Evolutionary conservation across 2,113 vertebrate genomes (phyloP), one percentile per base, ranked within the genome.

Genomic region (Thomomys bottae): DNA sequence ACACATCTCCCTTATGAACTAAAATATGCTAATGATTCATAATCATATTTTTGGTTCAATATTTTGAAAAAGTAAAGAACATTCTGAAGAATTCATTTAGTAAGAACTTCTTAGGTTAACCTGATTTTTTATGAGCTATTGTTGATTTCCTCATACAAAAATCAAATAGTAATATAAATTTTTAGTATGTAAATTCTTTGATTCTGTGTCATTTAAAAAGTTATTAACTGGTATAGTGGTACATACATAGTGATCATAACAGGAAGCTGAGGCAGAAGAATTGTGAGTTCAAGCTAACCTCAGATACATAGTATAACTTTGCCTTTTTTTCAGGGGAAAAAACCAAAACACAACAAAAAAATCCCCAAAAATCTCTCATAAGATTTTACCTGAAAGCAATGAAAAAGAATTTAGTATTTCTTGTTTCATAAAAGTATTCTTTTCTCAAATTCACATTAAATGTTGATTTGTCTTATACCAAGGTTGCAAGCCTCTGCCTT

Each of bases 61-160:
- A 86, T 88, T 90, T 92, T 78, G 45, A 91, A 79, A 45, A 79
- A 84, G 32, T 30, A 86, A 92, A 59, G 61, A 73, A 36, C 67
- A 76, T 71, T n/a, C 21, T 73, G 42, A 93, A 68, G 72, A 84
- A 63, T 84, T 6, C 2, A 9, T 73, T 94, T 68, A 85, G n/a
- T 32, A 89, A 78, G 45, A 82, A 75, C 5, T 23, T 34, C 26
- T 84, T 84, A 61, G 67, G 5, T 67, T 91, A 26, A 18, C n/a
- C 42, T 83, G 42, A 86, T 79, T 94, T 94, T 94, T 71, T 12
- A 15, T 54, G 17, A 88, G 63, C 3, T 23, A 54, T 59, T 79
- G 30, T 7, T 76, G 17, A 71, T 70, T 84, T 90, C 40, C 93
- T 68, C 30, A 61, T 77, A 75, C 32, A 70, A 75, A 78, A 36